Percentiles rank a stretch among this genome's conserved stretches.
phyloP scores from a whole-genome alignment of 2,888 invertebrate genomes.

The Hemithea aestivaria region DNA sequence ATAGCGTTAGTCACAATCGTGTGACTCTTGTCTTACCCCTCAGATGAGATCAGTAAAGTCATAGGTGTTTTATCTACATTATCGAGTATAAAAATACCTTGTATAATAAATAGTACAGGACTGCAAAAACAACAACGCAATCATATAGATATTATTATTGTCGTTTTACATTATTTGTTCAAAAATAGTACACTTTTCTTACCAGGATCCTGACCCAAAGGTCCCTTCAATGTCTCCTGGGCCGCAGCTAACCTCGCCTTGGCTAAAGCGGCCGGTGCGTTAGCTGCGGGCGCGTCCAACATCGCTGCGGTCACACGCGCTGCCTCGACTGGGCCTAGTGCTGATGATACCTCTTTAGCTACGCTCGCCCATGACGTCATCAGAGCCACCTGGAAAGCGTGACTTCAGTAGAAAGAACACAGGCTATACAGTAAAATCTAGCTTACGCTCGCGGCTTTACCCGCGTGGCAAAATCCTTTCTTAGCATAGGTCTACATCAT shows the following conservation, averaged over 20 bases:
- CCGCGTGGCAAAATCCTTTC: no score
- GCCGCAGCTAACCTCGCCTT: conserved; percentile 91
- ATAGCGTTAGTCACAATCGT: no score
- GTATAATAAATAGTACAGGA: no score
- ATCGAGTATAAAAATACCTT: no score
- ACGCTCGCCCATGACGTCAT: conserved; percentile 90
- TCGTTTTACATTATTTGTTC: background rate
- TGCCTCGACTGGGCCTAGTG: conserved; percentile 87
- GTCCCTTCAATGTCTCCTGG: conserved; percentile 81
- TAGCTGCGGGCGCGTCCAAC: conserved; percentile 86
- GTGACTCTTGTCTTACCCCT: no score
- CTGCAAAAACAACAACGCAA: no score
- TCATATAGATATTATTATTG: background rate
- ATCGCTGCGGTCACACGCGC: conserved; percentile 87
- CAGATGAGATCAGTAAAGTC: no score
- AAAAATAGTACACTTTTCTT: conserved; percentile 6
- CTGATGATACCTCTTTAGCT: conserved; percentile 88
- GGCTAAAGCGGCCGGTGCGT: conserved; percentile 82
- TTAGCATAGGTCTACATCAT: no score
- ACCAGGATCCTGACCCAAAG: conserved; percentile 66
- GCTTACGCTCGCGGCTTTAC: no score
- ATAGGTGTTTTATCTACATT: no score
- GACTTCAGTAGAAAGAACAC: no score
- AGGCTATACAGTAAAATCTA: no score
- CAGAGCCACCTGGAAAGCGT: conserved; percentile 85